Evolutionary conservation across 2,113 vertebrate genomes (phyloP), one percentile per base, ranked within the genome.

Genomic region (Scomber japonicus): DNA sequence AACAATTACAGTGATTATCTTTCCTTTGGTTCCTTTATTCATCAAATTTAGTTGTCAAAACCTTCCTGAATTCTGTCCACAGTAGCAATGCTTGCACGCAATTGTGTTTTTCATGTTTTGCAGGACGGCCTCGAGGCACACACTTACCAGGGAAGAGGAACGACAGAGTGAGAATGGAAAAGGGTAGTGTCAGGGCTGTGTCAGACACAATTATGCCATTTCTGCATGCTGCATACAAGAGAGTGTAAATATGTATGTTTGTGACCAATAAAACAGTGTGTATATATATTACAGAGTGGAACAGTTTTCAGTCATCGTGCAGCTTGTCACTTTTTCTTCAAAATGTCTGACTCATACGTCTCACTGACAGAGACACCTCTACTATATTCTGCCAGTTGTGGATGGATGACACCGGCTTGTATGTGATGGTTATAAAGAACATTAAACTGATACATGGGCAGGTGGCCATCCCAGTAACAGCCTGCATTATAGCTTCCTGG

Each of bases 351-450:
- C 60, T 86, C 57, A 50, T 35, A 40, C 21, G 27, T 35, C 54
- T 74, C 24, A 75, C 59, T 46, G 50, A 54, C 50, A 3, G 30
- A 71, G 71, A 86, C 77, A 73, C 60, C 60, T 81, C 35, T 27
- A 35, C 55, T 59, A 45, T 73, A 84, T 56, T 59, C 69, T 30
- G 19, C 62, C 55, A 50, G 67, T 40, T 75, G 73, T 70, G 21
- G 84, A 78, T 88, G 71, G 76, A 87, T 77, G 81, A 71, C 75
- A 35, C 40, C 14, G n/a, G 62, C 74, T 69, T 19, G 12, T 63
- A 44, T 83, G 77, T 86, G 89, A 87, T 82, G 86, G 75, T 83
- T 84, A 80, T 80, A 56, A 89, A 82, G 61, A 79, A 81, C 75
- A 80, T 87, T 84, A 71, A 74, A 82, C 49, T 88, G 83, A 90